These are phyloP conservation scores for Trogon melanurus DNA, from an alignment of 2,113 vertebrate species.

Conservation along the genomic window DNA sequence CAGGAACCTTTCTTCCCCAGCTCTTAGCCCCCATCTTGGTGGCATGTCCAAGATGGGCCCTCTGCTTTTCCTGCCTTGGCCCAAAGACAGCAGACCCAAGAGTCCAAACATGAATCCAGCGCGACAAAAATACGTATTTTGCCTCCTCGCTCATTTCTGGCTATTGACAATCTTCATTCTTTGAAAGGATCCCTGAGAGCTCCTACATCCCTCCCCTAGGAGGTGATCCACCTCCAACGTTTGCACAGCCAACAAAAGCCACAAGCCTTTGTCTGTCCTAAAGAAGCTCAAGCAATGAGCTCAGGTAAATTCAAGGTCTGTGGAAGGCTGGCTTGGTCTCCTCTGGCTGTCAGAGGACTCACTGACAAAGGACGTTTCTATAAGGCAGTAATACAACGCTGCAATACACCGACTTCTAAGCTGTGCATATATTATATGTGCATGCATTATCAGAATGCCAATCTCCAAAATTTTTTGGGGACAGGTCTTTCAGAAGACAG, in stretches of 20 bases:
- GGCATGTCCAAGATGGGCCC: background rate
- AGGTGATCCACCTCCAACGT: background rate
- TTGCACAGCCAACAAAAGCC: background rate
- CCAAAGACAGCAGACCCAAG: background rate
- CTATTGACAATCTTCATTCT: background rate
- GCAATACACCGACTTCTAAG: background rate
- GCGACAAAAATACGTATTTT: background rate
- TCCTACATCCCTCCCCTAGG: background rate
- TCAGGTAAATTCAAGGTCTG: background rate
- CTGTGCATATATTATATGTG: fast-evolving
- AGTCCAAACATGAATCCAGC: background rate
- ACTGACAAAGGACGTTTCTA: background rate
- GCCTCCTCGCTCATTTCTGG: background rate
- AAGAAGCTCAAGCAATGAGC: background rate
- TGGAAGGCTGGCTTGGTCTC: background rate
- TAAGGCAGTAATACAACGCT: background rate
- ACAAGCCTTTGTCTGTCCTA: background rate
- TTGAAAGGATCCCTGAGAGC: background rate
- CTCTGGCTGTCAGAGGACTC: background rate
- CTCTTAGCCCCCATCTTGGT: background rate
- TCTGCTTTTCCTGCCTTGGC: background rate
- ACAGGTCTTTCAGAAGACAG: background rate
- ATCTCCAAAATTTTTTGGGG: background rate
- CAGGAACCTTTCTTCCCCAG: background rate
- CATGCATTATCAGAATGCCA: background rate